These are phyloP conservation scores for Vulpes vulpes DNA, from an alignment of 2,113 vertebrate species.

Conservation along the genomic window DNA sequence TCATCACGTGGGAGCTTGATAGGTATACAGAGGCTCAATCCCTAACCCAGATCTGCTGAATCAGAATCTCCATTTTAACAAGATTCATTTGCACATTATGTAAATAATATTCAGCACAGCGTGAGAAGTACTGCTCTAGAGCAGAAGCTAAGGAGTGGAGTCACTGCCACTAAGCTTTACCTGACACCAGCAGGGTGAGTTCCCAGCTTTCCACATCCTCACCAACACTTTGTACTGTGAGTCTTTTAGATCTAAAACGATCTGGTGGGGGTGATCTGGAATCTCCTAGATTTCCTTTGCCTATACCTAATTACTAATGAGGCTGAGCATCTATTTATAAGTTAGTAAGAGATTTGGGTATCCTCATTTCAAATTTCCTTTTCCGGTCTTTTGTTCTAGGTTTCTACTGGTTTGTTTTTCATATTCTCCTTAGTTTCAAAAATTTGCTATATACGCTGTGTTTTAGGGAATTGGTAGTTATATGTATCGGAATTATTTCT, in stretches of 20 bases:
- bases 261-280: background rate
- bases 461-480: background rate
- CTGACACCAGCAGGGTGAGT: background rate
- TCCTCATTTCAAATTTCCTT: background rate
- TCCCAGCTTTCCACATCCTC: background rate
- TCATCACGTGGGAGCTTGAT: background rate
- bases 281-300: background rate
- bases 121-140: background rate
- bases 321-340: background rate
- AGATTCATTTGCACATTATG: background rate
- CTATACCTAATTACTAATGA: background rate
- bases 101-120: background rate
- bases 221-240: background rate
- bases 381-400: background rate
- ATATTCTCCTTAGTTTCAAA: background rate
- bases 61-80: background rate
- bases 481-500: background rate
- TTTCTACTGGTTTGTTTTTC: background rate
- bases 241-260: background rate
- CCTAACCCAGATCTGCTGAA: background rate
- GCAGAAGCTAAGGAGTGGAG: background rate
- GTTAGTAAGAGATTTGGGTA: background rate
- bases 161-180: background rate
- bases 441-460: background rate
- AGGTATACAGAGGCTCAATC: background rate